These are phyloP conservation scores for Heliothis peltigera DNA, from an alignment of 2,888 invertebrate species.

Conservation along the genomic window DNA sequence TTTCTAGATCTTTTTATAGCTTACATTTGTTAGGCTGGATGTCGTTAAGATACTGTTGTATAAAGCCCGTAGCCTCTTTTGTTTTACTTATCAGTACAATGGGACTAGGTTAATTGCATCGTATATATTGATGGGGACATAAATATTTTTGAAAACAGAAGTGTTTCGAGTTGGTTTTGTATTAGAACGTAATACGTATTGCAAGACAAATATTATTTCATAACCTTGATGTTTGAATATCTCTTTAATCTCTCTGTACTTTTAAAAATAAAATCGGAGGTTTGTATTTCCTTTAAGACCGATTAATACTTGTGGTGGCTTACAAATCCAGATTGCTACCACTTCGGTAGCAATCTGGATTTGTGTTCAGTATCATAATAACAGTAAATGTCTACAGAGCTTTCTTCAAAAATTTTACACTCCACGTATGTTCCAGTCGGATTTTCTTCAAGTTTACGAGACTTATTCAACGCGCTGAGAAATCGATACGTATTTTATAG, in stretches of 20 bases:
- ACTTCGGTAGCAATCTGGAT: no score
- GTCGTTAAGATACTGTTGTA: constrained; percentile 42
- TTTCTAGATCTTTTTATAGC: constrained; percentile 35
- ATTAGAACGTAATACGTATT: not conserved
- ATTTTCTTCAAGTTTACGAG: constrained; percentile 49
- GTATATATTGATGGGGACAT: constrained; percentile 43
- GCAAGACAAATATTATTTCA: not conserved
- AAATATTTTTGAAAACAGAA: constrained; percentile 13
- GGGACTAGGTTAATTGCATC: constrained; percentile 47
- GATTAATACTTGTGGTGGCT: not conserved
- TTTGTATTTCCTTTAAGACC: not conserved
- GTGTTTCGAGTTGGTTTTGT: not conserved
- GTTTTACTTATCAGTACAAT: constrained; percentile 33
- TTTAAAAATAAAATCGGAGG: not conserved
- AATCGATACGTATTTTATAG: constrained; percentile 57
- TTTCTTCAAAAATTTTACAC: constrained; percentile 18
- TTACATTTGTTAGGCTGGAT: constrained; percentile 27
- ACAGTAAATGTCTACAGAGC: constrained; percentile 2
- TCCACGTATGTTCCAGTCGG: constrained; percentile 27
- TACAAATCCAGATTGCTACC: constrained; percentile 1
- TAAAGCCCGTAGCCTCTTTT: constrained; percentile 22
- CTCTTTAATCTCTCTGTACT: not conserved
- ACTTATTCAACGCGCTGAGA: constrained; percentile 43
- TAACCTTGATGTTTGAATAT: not conserved
- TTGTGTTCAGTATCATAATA: no score